Evolutionary conservation across 2,888 invertebrate species (phyloP).

Genomic region (Drosophila affinis): DNA sequence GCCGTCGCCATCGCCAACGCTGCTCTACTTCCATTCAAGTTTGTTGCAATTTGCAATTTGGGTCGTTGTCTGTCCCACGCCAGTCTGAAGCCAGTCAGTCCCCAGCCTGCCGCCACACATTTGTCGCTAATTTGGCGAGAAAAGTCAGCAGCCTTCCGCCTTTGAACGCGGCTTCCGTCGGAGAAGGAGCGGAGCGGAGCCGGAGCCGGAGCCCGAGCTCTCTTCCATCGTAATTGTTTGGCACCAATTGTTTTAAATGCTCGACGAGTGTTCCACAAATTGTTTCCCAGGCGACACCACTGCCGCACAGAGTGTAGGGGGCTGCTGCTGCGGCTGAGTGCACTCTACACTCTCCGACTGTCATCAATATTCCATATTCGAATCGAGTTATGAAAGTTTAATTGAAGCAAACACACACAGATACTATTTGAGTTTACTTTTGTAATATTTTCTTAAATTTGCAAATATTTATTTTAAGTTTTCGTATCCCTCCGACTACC

Average conservation of each 20-base stretch:
- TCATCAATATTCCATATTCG: constrained; percentile 17
- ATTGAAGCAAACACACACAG: not conserved
- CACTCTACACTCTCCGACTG: constrained; percentile 39
- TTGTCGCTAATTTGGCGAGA: constrained; percentile 72
- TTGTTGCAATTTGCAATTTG: constrained; percentile 77
- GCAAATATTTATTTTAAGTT: not conserved
- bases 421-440: not conserved
- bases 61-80: constrained; percentile 48
- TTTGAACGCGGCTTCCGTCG: constrained; percentile 9
- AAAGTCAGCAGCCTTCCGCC: constrained; percentile 36
- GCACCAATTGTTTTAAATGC: constrained; percentile 80
- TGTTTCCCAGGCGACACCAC: constrained; percentile 52
- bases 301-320: constrained; percentile 10
- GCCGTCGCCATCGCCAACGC: constrained; percentile 53
- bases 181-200: not conserved
- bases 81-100: not conserved
- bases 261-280: constrained; percentile 69
- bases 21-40: constrained; percentile 55
- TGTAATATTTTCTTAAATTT: not conserved
- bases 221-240: constrained; percentile 70
- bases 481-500: not conserved
- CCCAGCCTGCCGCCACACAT: constrained; percentile 41
- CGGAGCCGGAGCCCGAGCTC: not conserved
- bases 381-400: constrained; percentile 19
- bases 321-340: constrained; percentile 6